Evolutionary conservation across 2,797 vertebrate genomes (phyloP), one percentile per base, ranked within the genome.

Genomic region (Alauda arvensis): DNA sequence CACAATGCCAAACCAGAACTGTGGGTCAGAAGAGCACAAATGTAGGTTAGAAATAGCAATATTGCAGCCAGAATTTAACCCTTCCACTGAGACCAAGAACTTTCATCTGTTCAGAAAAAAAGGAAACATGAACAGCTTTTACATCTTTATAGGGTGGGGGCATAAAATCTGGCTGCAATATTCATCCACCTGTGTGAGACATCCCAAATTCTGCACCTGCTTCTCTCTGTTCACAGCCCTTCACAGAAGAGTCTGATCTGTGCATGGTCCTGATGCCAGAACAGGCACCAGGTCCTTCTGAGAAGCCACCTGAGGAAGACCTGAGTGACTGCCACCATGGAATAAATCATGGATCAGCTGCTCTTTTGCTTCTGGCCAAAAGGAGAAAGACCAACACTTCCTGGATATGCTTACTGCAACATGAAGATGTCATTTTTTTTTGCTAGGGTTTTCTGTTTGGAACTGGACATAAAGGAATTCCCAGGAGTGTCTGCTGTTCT

Each of bases 21-120:
- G 37, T 40, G n/a, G 79, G 83, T 95, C 79, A 83, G 52, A 85
- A 65, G 6, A 78, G 67, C 69, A 85, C 45, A 82, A 81, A 49
- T 9, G 10, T 5, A 68, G 28, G 40, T 59, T 66, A 88, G 87
- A 89, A 92, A 80, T 9, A 69, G 79, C 62, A 34, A 9, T 53
- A 34, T 7, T 19, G 18, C 46, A 83, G 65, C 43, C 42, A 83
- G 63, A 72, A 81, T 5, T 78, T 85, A 90, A 92, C 72, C 29
- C 6, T 75, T 86, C 57, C 72, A 75, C n/a, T 40, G 69, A 59
- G 9, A 48, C 3, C 5, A 26, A 18, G 6, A 8, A 53, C 53
- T 45, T 83, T 31, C 40, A 79, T 37, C 48, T 63, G 55, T n/a
- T n/a, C n/a, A n/a, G n/a, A n/a, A n/a, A n/a, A 39, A 37, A 70